Base-by-base conservation (phyloP, 2,797 vertebrate genomes). In the Cryptoblepharus egeriae region DNA sequence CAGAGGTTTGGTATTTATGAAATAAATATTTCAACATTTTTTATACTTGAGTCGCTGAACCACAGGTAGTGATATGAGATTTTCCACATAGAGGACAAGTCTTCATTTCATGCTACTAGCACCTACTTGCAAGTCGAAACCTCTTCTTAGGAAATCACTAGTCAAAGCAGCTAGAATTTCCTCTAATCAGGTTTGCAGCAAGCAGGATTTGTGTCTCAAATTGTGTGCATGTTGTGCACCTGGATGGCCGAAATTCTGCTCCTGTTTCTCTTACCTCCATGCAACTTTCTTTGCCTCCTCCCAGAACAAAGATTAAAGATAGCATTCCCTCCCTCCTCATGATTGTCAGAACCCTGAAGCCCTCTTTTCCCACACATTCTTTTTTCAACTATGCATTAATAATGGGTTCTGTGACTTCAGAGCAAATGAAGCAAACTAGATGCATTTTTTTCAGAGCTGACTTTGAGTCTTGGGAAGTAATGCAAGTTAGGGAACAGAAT, bases 371-470 rank as follows among this genome's bases (percentile, higher is more conserved):
- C 75, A 58, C 39, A 63, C 4, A 64, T 63, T n/a, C 45, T 0
- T 28, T 20, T 55, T 72, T 75, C 63, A 58, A 69, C 45, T 67
- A 64, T 75, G 60, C 72, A 39, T 63, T 22, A 75, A 60, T 2
- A 81, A 35, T 0, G 85, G 4, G 16, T 55, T 91, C 79, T 76
- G 39, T 82, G 71, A 84, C 11, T 37, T 42, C 60, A 58, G 49
- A 87, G 77, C 13, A 88, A 84, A 80, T 52, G 45, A 84, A 80
- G 64, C 75, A 30, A 82, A 82, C 2, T 18, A 0, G 2, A 76
- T n/a, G 37, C 37, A 58, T 49, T 72, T 65, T 72, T 65, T 61
- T 49, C 71, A 86, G 73, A 83, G 67, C 39, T 69, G 67, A 57
- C 12, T 42, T 11, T 26, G n/a, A 32, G 70, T 32, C 2, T 72